These are phyloP conservation scores for Grapholita molesta DNA, from an alignment of 1,140 invertebrate genomes.

Conservation along the genomic window DNA sequence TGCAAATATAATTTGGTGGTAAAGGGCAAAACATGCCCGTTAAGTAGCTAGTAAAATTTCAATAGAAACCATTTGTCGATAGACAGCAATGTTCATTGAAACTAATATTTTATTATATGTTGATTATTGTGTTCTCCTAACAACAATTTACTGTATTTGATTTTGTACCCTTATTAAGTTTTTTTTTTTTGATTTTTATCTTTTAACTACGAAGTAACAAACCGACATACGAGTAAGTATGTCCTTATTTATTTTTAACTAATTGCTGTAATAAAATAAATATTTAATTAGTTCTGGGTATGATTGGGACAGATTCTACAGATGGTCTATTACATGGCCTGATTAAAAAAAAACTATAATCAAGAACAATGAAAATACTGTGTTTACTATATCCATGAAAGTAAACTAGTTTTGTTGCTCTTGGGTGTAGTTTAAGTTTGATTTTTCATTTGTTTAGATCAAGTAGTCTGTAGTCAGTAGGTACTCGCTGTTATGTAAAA, in stretches of 20 bases:
- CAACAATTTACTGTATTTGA: constrained; percentile 24
- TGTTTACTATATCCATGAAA: constrained; percentile 30
- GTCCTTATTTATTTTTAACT: background rate
- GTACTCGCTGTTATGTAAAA: constrained; percentile 61
- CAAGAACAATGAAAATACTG: background rate
- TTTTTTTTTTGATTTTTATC: background rate
- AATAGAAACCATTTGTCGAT: constrained; percentile 39
- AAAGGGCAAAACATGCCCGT: constrained; percentile 29
- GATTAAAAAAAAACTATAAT: background rate
- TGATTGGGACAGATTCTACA: background rate
- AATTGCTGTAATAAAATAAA: background rate
- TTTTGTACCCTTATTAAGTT: background rate
- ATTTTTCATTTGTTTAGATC: constrained; percentile 26
- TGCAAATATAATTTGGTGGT: background rate
- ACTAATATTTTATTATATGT: constrained; percentile 34
- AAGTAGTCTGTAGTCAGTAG: constrained; percentile 58
- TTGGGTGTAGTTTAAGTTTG: constrained; percentile 26
- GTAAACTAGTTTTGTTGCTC: background rate
- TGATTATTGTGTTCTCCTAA: constrained; percentile 67
- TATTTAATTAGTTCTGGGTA: background rate
- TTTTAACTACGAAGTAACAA: background rate
- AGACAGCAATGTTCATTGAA: constrained; percentile 38
- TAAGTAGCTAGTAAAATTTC: constrained; percentile 58
- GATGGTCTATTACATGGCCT: too few relatives aligned
- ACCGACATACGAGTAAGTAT: background rate